Evolutionary conservation across 2,113 vertebrate genomes (phyloP), one percentile per base, ranked within the genome.

Genomic region (Columbina picui): DNA sequence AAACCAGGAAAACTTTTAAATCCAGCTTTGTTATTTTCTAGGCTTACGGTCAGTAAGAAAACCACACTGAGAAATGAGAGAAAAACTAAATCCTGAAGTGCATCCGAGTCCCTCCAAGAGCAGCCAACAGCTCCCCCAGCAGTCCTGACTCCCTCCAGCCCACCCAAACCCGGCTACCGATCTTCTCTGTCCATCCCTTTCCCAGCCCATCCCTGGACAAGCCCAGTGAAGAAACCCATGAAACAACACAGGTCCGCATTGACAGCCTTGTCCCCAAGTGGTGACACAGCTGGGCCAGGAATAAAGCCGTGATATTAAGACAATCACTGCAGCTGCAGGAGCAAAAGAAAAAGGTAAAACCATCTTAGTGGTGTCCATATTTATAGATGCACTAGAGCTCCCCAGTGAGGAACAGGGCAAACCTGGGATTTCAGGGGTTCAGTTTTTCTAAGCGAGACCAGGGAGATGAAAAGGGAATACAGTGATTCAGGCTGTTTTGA

Each of bases 281-380:
- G 5, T 74, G 73, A 39, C 12, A 8, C n/a, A 56, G 55, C 26
- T 43, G 43, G 30, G 27, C 7, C 32, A 25, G 55, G 29, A 50
- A 55, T 15, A 59, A 63, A 71, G 26, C 15, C 1, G 1, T 22
- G 26, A 6, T 5, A 50, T 12, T 8, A 30, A 41, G 14, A 52
- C 60, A 67, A 53, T 65, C 8, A 3, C 67, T 32, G 6, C 1
- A 0, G 77, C 20, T 63, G 60, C 0, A n/a, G 69, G 45, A 39
- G 14, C 29, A 79, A 23, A 30, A 67, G 18, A 32, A 87, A 73
- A 49, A 6, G 41, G 26, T 12, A 39, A 39, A 61, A 41, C 13
- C 21, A 59, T 6, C 38, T 71, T 14, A 0, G 1, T 1, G 41
- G 15, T 6, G 47, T 39, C 57, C 7, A 3, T 5, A 6, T 3